Base-by-base conservation (phyloP, 2,797 vertebrate species). In the Neoniphon sammara region DNA sequence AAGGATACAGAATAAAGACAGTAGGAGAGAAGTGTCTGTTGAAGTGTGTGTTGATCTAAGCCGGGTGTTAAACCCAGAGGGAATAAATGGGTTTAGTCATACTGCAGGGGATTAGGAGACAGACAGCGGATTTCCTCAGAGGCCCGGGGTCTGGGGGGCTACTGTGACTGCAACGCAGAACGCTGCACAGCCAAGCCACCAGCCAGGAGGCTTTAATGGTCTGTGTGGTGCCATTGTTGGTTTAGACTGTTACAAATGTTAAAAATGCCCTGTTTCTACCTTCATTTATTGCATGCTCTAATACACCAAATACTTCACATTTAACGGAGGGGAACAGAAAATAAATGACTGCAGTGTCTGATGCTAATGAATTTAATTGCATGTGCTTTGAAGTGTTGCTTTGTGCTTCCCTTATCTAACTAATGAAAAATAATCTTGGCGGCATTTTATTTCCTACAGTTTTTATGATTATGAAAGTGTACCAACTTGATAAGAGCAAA, bases 1-100 rank as follows among this genome's bases (percentile, higher is more conserved):
- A 61, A 18, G 36, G 20, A 11, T n/a, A 11, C 20, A 14, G 21
- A 20, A 18, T 59, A 61, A 39, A 65, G 47, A 52, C 12, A 65
- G 14, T 21, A 4, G 25, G 25, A 27, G 62, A 36, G 34, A 36
- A 12, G 18, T 54, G 64, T 42, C 50, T 20, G 44, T 49, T 53
- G 50, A 23, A 27, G 18, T n/a, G 53, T 56, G 66, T 56, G 50
- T 69, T 64, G 52, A 50, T 36, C 10, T 44, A 61, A 46, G 49
- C 52, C 20, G 47, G 71, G 63, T 56, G 46, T 66, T 59, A 66
- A 66, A 58, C 55, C 23, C 49, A 42, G 54, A 44, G 65, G 42
- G 59, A 42, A 52, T 73, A 65, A 57, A 58, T 65, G 60, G 31
- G 31, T 47, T 65, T 44, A 57, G 59, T 15, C 59, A 39, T 52